phyloP scores from a whole-genome alignment of 2,797 vertebrate genomes.

The Sphenopsis melanotis region DNA sequence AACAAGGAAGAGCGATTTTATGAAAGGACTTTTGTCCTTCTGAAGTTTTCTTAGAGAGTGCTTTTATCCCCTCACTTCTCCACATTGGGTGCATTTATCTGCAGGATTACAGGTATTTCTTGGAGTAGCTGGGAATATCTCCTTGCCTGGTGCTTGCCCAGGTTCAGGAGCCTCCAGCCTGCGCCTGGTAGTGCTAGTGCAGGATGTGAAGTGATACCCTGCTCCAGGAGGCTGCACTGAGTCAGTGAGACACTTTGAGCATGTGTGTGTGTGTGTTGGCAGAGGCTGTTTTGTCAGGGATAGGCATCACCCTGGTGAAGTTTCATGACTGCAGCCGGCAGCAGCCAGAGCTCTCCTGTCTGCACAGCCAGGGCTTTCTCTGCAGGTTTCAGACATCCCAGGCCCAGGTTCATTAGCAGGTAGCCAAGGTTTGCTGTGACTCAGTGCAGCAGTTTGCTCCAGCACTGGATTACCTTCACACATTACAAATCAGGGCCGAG shows the following conservation, averaged over 20 bases:
- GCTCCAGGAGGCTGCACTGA: background rate
- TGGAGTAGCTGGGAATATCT: background rate
- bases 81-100: fast-evolving
- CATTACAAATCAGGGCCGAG: conserved; percentile 13
- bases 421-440: background rate
- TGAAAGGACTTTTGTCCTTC: background rate
- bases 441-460: background rate
- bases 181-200: fast-evolving
- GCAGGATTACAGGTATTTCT: background rate
- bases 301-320: fast-evolving
- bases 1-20: background rate
- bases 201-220: fast-evolving
- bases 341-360: background rate
- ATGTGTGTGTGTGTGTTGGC: fast-evolving
- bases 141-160: fast-evolving
- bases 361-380: background rate
- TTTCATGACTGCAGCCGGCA: background rate
- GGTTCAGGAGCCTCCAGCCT: background rate
- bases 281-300: background rate
- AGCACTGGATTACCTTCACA: background rate
- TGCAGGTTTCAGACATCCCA: background rate
- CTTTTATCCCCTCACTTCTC: background rate
- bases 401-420: background rate
- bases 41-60: background rate
- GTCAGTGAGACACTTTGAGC: fast-evolving